Percentiles rank a stretch among this genome's conserved stretches.
Conservation (phyloP, 2,797 vertebrate species). For the Coluber constrictor region DNA sequence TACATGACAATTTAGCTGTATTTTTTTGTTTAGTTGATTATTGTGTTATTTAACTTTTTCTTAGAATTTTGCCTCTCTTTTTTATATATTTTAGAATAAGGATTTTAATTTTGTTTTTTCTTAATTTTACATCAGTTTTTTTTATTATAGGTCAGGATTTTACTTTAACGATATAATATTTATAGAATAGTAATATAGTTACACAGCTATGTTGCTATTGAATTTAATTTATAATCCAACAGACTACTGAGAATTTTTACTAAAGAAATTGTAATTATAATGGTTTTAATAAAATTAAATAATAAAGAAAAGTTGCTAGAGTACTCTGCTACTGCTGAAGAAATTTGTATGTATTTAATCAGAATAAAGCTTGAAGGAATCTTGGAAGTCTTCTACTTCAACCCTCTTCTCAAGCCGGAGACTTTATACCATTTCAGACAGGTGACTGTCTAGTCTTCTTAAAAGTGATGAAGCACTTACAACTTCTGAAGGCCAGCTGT, state of each 20-base stretch:
- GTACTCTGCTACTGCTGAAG: background rate
- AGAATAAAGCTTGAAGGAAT: no score
- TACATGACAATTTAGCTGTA: background rate
- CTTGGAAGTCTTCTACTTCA: no score
- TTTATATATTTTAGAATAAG: background rate
- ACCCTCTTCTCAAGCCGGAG: no score
- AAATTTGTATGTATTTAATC: background rate
- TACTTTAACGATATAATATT: background rate
- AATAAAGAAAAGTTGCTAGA: background rate
- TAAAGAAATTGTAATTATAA: background rate
- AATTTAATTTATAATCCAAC: background rate
- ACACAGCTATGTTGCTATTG: background rate
- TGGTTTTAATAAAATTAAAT: background rate
- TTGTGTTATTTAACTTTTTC: background rate
- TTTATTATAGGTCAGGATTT: background rate
- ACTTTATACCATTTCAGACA: no score
- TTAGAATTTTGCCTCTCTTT: background rate
- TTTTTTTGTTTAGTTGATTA: background rate
- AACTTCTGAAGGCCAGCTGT: no score
- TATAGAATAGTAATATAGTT: background rate
- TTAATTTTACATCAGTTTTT: background rate
- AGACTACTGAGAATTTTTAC: background rate
- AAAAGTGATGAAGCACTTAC: no score
- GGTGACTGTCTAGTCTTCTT: no score
- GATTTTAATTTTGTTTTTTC: background rate